A percentile compares a stretch with the other conserved stretches of the same genome.
phyloP scores from a whole-genome alignment of 2,888 invertebrate species.

The Octodonta nipae region DNA sequence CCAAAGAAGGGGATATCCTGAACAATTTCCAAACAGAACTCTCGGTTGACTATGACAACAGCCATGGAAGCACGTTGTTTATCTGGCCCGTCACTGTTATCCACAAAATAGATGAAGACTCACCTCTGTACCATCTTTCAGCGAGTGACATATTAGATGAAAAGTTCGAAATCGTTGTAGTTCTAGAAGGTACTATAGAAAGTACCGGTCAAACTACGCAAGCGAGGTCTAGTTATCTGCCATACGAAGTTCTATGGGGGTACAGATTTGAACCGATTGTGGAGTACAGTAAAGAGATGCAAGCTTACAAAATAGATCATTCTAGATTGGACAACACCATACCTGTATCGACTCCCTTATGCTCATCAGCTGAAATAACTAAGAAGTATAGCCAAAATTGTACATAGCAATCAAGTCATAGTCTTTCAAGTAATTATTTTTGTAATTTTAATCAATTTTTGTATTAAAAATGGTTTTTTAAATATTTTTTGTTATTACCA shows the following conservation, averaged over 20 bases:
- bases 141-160: slow-evolving; percentile 70
- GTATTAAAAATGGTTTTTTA: too few relatives aligned
- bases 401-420: too few relatives aligned
- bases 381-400: too few relatives aligned
- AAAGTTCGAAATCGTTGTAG: slow-evolving; percentile 36
- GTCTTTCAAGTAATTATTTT: too few relatives aligned
- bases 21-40: slow-evolving; percentile 68
- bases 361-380: slow-evolving; percentile 14
- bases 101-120: slow-evolving; percentile 67
- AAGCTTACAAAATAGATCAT: slow-evolving; percentile 15
- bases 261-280: slow-evolving; percentile 12
- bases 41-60: slow-evolving; percentile 45
- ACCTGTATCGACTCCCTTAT: slow-evolving; percentile 13
- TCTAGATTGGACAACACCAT: slow-evolving; percentile 13
- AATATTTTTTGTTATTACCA: too few relatives aligned
- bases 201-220: slow-evolving; percentile 17
- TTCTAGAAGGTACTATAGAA: slow-evolving; percentile 17
- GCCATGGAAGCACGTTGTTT: slow-evolving; percentile 71
- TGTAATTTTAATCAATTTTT: too few relatives aligned
- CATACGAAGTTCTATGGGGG: slow-evolving; percentile 16
- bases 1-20: slow-evolving; percentile 63
- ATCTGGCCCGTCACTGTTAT: slow-evolving; percentile 87
- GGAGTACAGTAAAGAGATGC: slow-evolving; percentile 9
- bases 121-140: slow-evolving; percentile 75
- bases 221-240: slow-evolving; percentile 15